Evolutionary conservation across 2,888 invertebrate genomes (phyloP), one percentile per base, ranked within the genome.

Genomic region (Eupithecia insigniata): DNA sequence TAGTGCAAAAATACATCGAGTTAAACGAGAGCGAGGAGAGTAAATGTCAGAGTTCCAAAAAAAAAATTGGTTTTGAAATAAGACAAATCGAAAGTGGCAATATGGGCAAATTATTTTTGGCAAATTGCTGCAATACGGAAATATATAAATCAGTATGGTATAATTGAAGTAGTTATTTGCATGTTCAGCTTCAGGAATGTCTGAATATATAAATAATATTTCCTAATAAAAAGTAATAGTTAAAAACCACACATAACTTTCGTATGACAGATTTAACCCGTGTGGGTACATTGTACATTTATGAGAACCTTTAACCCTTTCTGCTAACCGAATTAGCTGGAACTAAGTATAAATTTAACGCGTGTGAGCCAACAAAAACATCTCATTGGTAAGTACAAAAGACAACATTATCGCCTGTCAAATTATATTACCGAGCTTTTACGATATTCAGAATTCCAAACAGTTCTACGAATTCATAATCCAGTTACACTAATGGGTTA

Each of bases 1-100:
- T 81, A 80, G 76, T 75, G 76, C 72, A 72, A 55, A 74, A 71
- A 65, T 62, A 64, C 70, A 66, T 26, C 55, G 46, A 69, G 70
- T 75, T 73, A 65, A 62, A 36, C 30, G 36, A 69, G 69, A 69
- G 69, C 70, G 72, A 73, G 65, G 64, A 72, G 73, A 70, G 71
- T 69, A 66, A 70, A 69, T 51, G 58, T 36, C 46, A 66, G 60
- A 66, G 67, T 62, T 67, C 30, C 55, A 55, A 14, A 26, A 65
- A 36, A 28, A 65, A 30, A 32, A 36, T 39, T 26, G 43, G n/a
- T 43, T 26, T 64, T 34, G n/a, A 8, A n/a, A 34, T 39, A n/a
- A 22, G 36, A 22, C 26, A 26, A 26, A 30, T 60, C 30, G 60
- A 60, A 60, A 60, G 28, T 30, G 60, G 28, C 60, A 28, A 60